Evolutionary conservation across 2,797 vertebrate species (phyloP), one percentile per base, ranked within the genome.

Genomic region (Pelobates cultripes): DNA sequence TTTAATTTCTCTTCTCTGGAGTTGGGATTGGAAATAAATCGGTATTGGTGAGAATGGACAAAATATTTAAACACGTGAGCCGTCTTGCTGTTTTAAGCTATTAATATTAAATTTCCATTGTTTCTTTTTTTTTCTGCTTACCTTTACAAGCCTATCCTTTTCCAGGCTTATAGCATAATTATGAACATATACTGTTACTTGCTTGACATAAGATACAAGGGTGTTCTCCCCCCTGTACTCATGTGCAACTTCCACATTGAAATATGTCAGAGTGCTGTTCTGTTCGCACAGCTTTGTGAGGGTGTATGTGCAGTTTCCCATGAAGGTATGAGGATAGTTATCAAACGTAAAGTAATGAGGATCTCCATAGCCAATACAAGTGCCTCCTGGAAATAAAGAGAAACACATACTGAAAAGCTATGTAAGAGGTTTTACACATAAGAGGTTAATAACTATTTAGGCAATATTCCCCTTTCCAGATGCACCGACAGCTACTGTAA

Each of bases 241-340:
- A 73, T 95, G 94, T 67, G 92, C 92, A 1, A 89, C 80, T 69
- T 93, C 91, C 74, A 95, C 92, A 85, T 92, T 91, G 61, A 92
- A 94, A 87, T 79, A 64, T 28, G 75, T 70, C 67, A 91, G 90
- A 68, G 89, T 69, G 43, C 71, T 57, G 8, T 91, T 91, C 42
- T 42, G 63, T 41, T 93, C 94, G 85, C 94, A 95, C 2, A 88
- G 87, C 55, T 84, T 73, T 12, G 94, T 90, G 89, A 94, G 90
- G 75, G 94, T 79, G 75, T 95, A 95, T 81, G 87, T 94, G 88
- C 94, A 95, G 89, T 92, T 94, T 14, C 94, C 94, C 94, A 95
- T 95, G 85, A 95, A 95, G 87, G 91, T 82, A 78, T 94, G 93
- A 13, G 75, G 80, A 5, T 8, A 81, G 28, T 87, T 90, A 89